A percentile compares a stretch with the other conserved stretches of the same genome.
Conservation (phyloP, 2,113 vertebrate genomes). For the Ifrita kowaldi region DNA sequence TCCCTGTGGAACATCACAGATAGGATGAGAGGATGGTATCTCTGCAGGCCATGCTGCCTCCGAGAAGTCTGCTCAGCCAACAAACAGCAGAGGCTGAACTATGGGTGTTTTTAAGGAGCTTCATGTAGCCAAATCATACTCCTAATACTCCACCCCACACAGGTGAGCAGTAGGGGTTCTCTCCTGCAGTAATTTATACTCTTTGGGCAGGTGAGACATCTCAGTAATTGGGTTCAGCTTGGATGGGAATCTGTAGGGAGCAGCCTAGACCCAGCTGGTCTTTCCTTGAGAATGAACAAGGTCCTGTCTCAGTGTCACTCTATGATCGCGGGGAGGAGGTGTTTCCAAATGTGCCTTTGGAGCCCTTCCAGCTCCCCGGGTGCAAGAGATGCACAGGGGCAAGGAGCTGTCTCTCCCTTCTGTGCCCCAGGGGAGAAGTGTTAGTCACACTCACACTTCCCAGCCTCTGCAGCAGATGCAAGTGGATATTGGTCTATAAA, state of each 20-base stretch:
- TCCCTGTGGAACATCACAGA: not conserved
- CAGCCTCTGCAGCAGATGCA: not conserved
- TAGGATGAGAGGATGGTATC: not conserved
- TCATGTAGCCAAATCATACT: fast-evolving
- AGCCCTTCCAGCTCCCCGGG: not conserved
- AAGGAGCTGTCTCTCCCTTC: not conserved
- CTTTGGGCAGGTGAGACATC: not conserved
- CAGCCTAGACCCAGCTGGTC: not conserved
- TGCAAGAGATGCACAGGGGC: not conserved
- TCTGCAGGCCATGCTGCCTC: fast-evolving
- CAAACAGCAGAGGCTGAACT: fast-evolving
- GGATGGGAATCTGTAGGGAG: not conserved
- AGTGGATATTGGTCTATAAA: not conserved
- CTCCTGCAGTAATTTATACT: not conserved
- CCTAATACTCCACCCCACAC: not conserved
- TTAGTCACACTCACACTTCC: fast-evolving
- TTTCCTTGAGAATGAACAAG: not conserved
- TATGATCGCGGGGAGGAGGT: fast-evolving
- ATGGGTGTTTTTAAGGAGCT: not conserved
- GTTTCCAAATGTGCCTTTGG: not conserved
- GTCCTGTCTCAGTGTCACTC: not conserved
- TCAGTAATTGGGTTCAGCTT: not conserved
- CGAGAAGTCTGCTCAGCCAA: not conserved
- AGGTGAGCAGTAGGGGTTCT: not conserved
- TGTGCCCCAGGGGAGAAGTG: fast-evolving